Conservation (phyloP, 2,113 vertebrate genomes). For the Kryptolebias marmoratus region DNA sequence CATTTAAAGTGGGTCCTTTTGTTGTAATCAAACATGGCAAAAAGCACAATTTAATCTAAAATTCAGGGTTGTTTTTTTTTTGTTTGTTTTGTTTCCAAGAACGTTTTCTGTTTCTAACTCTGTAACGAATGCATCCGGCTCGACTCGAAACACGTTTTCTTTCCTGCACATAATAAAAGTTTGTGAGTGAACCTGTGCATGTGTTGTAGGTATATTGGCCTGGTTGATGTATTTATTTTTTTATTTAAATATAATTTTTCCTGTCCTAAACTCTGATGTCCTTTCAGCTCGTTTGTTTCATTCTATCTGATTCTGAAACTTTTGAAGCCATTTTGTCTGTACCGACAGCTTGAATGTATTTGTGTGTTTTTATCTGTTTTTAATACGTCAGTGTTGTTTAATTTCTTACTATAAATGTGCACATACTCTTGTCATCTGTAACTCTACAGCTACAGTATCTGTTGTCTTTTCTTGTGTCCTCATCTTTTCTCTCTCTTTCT, state of each 20-base stretch:
- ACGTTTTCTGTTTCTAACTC: too few relatives aligned
- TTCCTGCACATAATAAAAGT: not conserved
- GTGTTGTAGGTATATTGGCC: not conserved
- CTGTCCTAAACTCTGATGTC: slow-evolving; percentile 7
- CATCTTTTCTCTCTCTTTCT: slow-evolving; percentile 52
- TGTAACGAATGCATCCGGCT: not conserved
- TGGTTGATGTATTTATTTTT: not conserved
- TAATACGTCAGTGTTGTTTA: slow-evolving; percentile 26
- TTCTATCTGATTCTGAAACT: not conserved
- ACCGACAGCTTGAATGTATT: not conserved
- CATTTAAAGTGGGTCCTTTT: not conserved
- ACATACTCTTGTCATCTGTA: slow-evolving; percentile 27
- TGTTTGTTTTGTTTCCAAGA: too few relatives aligned
- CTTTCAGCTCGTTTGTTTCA: slow-evolving; percentile 4
- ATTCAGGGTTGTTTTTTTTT: too few relatives aligned
- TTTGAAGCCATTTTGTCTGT: slow-evolving; percentile 8
- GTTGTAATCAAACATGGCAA: too few relatives aligned
- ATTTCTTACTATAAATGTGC: slow-evolving; percentile 45
- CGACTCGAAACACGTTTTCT: not conserved
- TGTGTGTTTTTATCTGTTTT: slow-evolving; percentile 14
- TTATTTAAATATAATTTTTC: not conserved
- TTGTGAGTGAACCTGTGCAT: not conserved
- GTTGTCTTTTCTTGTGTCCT: slow-evolving; percentile 84
- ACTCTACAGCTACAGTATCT: slow-evolving; percentile 81
- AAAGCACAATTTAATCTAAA: too few relatives aligned